Conservation (phyloP, 1,140 invertebrate genomes). For the Phymorhynchus buccinoides region DNA sequence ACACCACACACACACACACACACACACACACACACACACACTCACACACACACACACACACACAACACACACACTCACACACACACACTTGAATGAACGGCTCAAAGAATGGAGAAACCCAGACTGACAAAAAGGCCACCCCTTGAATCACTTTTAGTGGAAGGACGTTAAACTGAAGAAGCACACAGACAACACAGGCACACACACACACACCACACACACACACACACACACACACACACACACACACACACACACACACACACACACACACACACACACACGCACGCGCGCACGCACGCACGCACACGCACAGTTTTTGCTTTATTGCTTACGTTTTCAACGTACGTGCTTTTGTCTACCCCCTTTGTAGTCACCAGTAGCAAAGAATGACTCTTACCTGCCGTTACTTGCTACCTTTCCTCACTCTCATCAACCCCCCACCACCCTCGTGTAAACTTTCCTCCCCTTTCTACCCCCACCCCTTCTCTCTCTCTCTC, state of each 20-base stretch:
- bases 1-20: background rate
- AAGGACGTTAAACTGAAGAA: too few relatives aligned
- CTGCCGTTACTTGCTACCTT: background rate
- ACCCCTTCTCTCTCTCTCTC: background rate
- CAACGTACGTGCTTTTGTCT: too few relatives aligned
- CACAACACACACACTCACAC: background rate
- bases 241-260: slow-evolving; percentile 10
- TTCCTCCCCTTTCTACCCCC: background rate
- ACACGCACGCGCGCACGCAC: background rate
- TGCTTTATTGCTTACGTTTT: too few relatives aligned
- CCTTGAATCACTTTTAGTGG: too few relatives aligned
- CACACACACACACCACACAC: background rate
- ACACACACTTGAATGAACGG: background rate
- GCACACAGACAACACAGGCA: background rate
- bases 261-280: background rate
- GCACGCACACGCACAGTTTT: background rate
- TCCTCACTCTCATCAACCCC: background rate
- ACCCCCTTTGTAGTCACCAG: too few relatives aligned
- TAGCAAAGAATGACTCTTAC: too few relatives aligned
- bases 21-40: background rate
- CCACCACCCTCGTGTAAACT: too few relatives aligned
- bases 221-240: background rate
- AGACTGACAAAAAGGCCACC: too few relatives aligned
- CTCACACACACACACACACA: background rate
- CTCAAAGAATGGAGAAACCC: too few relatives aligned